Base-by-base conservation (phyloP, 2,797 vertebrate genomes). In the Rhabdomys pumilio region DNA sequence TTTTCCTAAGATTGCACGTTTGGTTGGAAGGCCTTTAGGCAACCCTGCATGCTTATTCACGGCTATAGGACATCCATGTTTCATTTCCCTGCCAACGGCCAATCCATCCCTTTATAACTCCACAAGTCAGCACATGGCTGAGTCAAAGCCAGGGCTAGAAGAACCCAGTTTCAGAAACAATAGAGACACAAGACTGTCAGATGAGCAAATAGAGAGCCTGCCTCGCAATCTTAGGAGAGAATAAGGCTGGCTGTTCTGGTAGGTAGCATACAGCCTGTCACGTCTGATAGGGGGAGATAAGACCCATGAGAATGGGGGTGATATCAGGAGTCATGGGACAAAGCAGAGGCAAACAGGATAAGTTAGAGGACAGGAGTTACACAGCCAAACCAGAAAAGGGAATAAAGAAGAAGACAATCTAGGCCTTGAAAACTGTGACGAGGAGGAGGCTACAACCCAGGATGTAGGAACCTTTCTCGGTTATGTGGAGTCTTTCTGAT, bases 181-280 rank as follows among this genome's bases (percentile, higher is more conserved):
- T 15, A 67, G 80, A 89, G 67, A 67, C 80, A 22, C 0, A 41
- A 9, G 72, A 53, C 41, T 69, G 84, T 38, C 6, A 7, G 80
- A 76, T 87, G 90, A 95, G 88, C 92, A 94, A 94, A 13, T 4
- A 24, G 20, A 19, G 50, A 50, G 29, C 1, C 76, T 73, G 77
- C 75, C 31, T 84, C 87, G 47, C 44, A 24, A 26, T 55, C 3
- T 89, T 53, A 90, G 73, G 50, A 86, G 92, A 41, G 50, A 31
- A 47, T 76, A 29, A 29, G 73, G 57, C 63, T 81, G 61, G 67
- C 72, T 96, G 8, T 44, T 3, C 73, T 38, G 29, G 73, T 90
- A 73, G 63, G 31, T 47, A 72, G 93, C 95, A 92, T 14, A 14
- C 61, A 47, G 47, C 85, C 73, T 73, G 50, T 94, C 89, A 92